These are phyloP conservation scores for Temnothorax nylanderi DNA, from an alignment of 1,140 invertebrate genomes.

Conservation along the genomic window DNA sequence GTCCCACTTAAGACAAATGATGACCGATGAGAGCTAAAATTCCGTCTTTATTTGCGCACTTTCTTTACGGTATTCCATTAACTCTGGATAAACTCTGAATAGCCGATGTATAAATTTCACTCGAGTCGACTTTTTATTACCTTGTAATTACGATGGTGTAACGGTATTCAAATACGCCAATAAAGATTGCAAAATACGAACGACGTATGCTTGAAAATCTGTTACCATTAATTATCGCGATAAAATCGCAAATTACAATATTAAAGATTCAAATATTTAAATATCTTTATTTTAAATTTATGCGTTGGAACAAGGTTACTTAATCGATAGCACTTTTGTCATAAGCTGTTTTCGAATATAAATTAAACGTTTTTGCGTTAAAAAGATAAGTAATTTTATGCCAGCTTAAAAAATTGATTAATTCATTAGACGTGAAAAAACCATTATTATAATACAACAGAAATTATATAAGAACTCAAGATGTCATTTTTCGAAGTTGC, in stretches of 20 bases:
- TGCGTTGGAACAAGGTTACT: no score
- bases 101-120: not conserved
- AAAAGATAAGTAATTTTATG: not conserved
- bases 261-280: not conserved
- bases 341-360: not conserved
- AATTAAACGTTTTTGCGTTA: not conserved
- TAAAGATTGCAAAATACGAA: not conserved
- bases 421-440: not conserved
- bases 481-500: not conserved
- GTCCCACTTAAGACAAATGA: not conserved
- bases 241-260: not conserved
- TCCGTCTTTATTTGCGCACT: not conserved
- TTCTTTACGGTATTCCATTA: not conserved
- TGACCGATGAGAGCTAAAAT: not conserved
- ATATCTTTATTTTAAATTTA: conserved; percentile 6
- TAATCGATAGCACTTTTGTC: not conserved
- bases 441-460: not conserved
- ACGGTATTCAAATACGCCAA: not conserved
- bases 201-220: not conserved
- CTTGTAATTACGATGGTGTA: not conserved
- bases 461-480: not conserved
- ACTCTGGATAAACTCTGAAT: not conserved
- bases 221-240: not conserved
- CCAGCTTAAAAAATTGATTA: not conserved
- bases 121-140: not conserved